Conservation (phyloP, 2,888 invertebrate species). For the Tholera decimalis region DNA sequence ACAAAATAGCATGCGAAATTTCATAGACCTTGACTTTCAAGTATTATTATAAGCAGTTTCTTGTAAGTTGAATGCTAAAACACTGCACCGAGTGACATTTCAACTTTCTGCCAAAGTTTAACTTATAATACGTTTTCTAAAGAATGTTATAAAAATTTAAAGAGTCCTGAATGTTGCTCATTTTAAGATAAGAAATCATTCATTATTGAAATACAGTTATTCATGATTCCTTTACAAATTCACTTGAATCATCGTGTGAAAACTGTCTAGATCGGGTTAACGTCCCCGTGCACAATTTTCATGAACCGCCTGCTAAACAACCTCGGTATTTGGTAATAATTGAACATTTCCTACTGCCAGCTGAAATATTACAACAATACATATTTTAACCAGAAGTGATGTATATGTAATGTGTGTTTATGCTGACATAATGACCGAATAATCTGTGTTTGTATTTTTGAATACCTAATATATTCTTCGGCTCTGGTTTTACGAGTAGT, state of each 20-base stretch:
- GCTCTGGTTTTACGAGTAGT: constrained; percentile 4
- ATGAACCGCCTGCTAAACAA: constrained; percentile 68
- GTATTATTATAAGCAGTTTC: background rate
- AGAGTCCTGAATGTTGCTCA: background rate
- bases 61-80: background rate
- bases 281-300: constrained; percentile 69
- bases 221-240: constrained; percentile 9
- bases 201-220: constrained; percentile 22
- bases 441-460: constrained; percentile 43
- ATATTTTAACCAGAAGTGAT: constrained; percentile 44
- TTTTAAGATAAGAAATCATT: background rate
- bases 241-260: constrained; percentile 66
- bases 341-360: constrained; percentile 70
- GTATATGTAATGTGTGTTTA: constrained; percentile 42
- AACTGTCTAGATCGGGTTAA: constrained; percentile 67
- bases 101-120: background rate
- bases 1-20: no score
- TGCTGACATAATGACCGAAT: constrained; percentile 57
- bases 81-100: background rate
- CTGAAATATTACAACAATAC: constrained; percentile 53
- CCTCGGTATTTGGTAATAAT: constrained; percentile 76
- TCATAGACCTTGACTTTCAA: no score
- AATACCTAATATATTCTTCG: constrained; percentile 16
- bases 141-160: background rate
- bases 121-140: no score